A percentile compares a stretch with the other conserved stretches of the same genome.
Evolutionary conservation across 2,888 invertebrate genomes (phyloP).

Genomic region (Calliphora vomitoria): DNA sequence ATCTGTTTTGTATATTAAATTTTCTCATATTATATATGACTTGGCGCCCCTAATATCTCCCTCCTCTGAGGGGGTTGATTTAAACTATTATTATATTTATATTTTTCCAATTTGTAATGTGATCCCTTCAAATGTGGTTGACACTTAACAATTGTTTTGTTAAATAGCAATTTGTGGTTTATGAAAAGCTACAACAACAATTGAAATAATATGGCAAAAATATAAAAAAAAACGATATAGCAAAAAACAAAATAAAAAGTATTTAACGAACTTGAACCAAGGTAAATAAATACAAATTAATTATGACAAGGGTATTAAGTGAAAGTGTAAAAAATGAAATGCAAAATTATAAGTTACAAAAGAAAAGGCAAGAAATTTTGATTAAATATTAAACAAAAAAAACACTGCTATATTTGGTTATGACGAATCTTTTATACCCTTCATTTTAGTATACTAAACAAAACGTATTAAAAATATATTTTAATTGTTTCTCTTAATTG

Average conservation of each 20-base stretch:
- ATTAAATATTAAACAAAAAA: no score
- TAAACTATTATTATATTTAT: constrained; percentile 22
- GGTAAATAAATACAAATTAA: constrained; percentile 65
- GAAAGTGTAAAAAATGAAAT: constrained; percentile 32
- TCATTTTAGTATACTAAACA: no score
- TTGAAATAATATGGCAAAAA: constrained; percentile 19
- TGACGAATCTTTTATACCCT: no score
- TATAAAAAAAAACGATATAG: background rate
- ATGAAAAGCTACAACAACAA: constrained; percentile 56
- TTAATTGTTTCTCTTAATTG: no score
- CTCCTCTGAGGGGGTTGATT: constrained; percentile 49
- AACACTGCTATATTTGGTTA: no score
- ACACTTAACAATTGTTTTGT: constrained; percentile 73
- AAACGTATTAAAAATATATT: no score
- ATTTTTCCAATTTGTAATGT: constrained; percentile 45
- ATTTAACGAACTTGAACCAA: constrained; percentile 69
- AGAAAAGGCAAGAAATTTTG: background rate
- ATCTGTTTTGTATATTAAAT: no score
- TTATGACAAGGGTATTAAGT: constrained; percentile 65
- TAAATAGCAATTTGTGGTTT: constrained; percentile 73
- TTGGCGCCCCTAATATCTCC: background rate
- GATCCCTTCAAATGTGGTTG: constrained; percentile 70
- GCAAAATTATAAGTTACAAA: background rate
- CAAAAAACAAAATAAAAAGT: constrained; percentile 18
- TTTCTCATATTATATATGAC: no score